Evolutionary conservation across 2,113 vertebrate genomes (phyloP).

Genomic region (Pristiophorus japonicus): DNA sequence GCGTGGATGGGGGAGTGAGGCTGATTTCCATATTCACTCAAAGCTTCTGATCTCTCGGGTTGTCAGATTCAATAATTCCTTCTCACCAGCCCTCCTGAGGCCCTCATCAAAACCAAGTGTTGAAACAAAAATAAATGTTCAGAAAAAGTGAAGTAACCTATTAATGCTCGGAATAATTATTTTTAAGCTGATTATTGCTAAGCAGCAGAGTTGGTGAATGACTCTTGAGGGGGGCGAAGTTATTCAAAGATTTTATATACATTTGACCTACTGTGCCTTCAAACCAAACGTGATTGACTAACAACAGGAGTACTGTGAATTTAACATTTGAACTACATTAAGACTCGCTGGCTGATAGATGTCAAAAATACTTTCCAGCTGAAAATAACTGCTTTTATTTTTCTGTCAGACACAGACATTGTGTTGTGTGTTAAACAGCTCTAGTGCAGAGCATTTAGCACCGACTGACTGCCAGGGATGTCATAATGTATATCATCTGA

Average conservation of each 20-base stretch:
- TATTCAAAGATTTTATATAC: conserved; percentile 14
- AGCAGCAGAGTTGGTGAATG: not conserved
- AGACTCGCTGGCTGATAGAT: not conserved
- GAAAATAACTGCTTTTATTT: conserved; percentile 26
- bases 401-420: conserved; percentile 1
- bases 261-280: not conserved
- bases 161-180: conserved; percentile 24
- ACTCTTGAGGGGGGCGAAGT: not conserved
- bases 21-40: not conserved
- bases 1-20: not conserved
- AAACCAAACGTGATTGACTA: not conserved
- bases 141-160: conserved; percentile 5
- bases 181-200: not conserved
- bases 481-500: not conserved
- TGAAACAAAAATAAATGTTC: not conserved
- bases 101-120: not conserved
- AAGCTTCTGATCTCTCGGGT: not conserved
- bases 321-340: conserved; percentile 29
- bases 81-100: not conserved
- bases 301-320: not conserved
- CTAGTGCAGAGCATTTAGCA: not conserved
- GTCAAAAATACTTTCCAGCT: conserved; percentile 5
- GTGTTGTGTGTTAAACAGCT: not conserved
- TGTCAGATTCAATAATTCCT: conserved; percentile 21
- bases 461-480: not conserved